Conservation (phyloP, 1,140 invertebrate genomes). For the Rhagoletis zephyria region DNA sequence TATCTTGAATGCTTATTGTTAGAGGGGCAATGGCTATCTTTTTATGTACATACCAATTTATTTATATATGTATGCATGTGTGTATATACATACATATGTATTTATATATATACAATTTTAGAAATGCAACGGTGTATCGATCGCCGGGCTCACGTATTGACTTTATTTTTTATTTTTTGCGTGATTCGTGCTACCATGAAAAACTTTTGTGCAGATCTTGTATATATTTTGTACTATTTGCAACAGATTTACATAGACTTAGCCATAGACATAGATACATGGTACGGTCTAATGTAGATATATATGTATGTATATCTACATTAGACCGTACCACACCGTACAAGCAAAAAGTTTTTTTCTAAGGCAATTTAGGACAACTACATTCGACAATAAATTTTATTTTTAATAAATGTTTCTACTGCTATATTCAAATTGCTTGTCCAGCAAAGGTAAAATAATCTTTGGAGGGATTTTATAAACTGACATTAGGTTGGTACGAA, state of each 20-base stretch:
- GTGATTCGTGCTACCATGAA: background rate
- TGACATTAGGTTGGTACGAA: no score
- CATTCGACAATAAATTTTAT: no score
- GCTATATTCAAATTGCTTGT: no score
- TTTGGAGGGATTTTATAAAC: no score
- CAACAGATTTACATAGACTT: background rate
- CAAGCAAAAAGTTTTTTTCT: no score
- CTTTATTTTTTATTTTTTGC: background rate
- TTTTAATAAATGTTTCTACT: no score
- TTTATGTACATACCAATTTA: background rate
- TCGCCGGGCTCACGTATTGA: conserved; percentile 23
- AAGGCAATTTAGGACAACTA: no score
- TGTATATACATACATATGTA: background rate
- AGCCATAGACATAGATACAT: background rate
- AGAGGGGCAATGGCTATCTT: conserved; percentile 14
- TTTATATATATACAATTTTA: background rate
- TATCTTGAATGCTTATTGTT: conserved; percentile 34
- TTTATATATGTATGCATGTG: background rate
- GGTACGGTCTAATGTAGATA: no score
- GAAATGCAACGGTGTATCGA: background rate
- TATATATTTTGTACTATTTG: background rate
- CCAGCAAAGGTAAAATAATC: no score
- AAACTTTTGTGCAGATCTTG: background rate
- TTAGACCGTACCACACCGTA: no score
- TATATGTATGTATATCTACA: no score